Conservation (phyloP, 2,888 invertebrate genomes). For the Leistus spinibarbis region DNA sequence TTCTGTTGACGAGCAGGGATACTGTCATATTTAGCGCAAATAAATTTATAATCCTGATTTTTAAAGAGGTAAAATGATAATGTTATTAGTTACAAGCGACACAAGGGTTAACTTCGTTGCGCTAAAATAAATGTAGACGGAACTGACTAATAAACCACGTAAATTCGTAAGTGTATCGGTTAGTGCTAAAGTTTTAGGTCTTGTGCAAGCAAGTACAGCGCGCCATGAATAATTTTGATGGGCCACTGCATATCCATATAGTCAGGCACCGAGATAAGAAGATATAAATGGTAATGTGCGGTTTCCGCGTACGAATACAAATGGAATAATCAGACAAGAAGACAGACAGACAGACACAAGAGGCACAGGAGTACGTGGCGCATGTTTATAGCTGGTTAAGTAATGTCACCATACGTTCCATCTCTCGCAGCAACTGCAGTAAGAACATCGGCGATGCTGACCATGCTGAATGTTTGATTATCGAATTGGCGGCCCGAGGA, state of each 20-base stretch:
- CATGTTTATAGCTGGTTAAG: background rate
- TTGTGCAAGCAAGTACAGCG: background rate
- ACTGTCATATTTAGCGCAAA: too few relatives aligned
- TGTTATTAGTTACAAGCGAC: too few relatives aligned
- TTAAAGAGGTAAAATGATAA: too few relatives aligned
- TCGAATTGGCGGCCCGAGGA: background rate
- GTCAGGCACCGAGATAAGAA: conserved; percentile 36
- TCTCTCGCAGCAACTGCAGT: background rate
- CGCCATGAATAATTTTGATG: conserved; percentile 35
- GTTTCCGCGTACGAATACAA: conserved; percentile 32
- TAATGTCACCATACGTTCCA: background rate
- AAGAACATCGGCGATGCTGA: background rate
- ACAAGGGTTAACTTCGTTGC: too few relatives aligned
- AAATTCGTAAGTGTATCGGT: background rate
- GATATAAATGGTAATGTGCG: conserved; percentile 38
- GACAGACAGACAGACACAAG: background rate
- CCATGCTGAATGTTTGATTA: conserved; percentile 4
- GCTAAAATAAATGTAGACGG: too few relatives aligned
- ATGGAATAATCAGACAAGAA: conserved; percentile 30
- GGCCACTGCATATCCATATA: conserved; percentile 11
- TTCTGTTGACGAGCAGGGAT: too few relatives aligned
- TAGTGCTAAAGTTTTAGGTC: background rate
- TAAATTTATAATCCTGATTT: too few relatives aligned
- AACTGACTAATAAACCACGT: background rate
- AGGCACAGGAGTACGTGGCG: too few relatives aligned